Conservation (phyloP, 2,797 vertebrate species). For the Hirundo rustica region DNA sequence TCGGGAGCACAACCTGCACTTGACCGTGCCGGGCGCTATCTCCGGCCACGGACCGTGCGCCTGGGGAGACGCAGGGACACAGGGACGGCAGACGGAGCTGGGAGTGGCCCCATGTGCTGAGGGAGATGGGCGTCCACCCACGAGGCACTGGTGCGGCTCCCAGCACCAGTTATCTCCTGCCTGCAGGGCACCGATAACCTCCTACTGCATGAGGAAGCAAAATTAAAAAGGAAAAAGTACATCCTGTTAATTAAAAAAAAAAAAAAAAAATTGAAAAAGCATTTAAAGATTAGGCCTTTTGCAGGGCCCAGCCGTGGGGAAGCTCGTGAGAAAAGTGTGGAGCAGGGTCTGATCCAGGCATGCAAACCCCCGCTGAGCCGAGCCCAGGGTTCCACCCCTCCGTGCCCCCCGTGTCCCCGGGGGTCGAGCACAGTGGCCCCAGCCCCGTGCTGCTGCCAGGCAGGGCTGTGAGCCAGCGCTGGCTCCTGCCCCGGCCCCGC, state of each 20-base stretch:
- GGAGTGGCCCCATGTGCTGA: background rate
- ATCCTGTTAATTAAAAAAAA: background rate
- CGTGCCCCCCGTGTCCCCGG: fast-evolving
- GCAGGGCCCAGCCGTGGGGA: background rate
- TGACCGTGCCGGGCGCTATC: background rate
- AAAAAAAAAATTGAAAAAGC: background rate
- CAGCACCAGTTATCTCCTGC: background rate
- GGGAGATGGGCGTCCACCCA: background rate
- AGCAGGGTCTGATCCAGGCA: background rate
- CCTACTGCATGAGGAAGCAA: background rate
- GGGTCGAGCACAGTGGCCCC: fast-evolving
- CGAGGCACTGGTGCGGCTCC: background rate
- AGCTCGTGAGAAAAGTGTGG: background rate
- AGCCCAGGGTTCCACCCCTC: background rate
- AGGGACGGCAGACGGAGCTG: background rate
- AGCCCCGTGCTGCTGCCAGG: background rate
- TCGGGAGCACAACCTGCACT: background rate
- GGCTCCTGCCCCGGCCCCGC: fast-evolving
- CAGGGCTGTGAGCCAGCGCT: background rate
- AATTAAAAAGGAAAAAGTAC: background rate
- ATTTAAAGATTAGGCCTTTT: background rate
- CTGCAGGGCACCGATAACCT: constrained; percentile 16
- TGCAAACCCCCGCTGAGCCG: fast-evolving
- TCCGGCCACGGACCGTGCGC: fast-evolving
- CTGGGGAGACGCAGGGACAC: background rate